Base-by-base conservation (phyloP, 53 echinoderm and acorn worm genomes). In the Crossaster papposus region DNA sequence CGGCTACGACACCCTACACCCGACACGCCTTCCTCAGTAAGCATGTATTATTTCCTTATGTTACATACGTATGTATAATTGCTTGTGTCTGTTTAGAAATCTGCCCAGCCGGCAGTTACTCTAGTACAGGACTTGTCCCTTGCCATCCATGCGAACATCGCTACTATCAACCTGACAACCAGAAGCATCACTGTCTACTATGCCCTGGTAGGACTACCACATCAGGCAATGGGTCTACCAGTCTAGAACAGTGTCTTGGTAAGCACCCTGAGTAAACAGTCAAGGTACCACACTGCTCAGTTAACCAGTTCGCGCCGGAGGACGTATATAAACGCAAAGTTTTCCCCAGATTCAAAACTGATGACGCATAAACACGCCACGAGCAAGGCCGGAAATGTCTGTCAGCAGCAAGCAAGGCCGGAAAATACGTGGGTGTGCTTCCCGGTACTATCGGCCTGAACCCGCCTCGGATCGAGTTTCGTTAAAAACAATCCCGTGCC, bases 181-280 rank as follows among this genome's bases (percentile, higher is more conserved):
- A 89, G 44, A 90, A 91, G 71, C 83, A 85, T 14, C 80, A 54
- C 44, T 95, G 95, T 54, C 29, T 91, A 8, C 81, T 90, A 33
- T 95, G 95, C 58, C 90, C 88, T 18, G 95, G 93, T 2, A 90
- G 91, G 55, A 91, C 83, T 31, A 89, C 93, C 32, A 95, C 95
- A 24, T 22, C 64, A 17, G 15, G 10, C 26, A 90, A n/a, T 14
- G 93, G 95, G 7, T 88, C 93, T 34, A 81, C 82, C 28, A 79
- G 65, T 0, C 65, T 74, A 35, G 71, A 91, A 17, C 79, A 89
- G 51, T 95, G 95, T 29, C 80, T 83, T 50, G 95, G 95, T 95
- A 79, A 76, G 78, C 58, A 58, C 58, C 15, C 15, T 58, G 58
- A 20, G 7, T 15, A 23, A 68, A 24, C 24, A 65, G 24, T 68